Base-by-base conservation (phyloP, 2,797 vertebrate species). In the Craterocephalus amniculus region DNA sequence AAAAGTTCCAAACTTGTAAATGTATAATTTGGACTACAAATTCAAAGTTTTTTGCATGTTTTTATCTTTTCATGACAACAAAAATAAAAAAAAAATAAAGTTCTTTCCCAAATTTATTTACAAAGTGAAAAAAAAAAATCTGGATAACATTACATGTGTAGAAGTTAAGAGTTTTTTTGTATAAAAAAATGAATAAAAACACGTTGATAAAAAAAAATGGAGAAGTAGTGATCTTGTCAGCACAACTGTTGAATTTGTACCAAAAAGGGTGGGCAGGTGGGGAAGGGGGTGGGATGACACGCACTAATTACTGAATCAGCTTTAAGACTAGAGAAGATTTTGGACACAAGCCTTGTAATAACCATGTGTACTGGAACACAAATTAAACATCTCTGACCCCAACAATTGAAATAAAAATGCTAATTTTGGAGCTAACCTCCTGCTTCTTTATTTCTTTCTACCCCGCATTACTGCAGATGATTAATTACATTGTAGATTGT, bases 211-310 rank as follows among this genome's bases (percentile, higher is more conserved):
- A 77, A 79, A 80, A 86, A 79, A 82, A 84, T 51, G 29, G 52
- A 76, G 84, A 87, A 92, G 71, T 88, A 86, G 86, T 89, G 92
- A 94, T 95, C 92, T 95, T 96, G 94, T 97, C 96, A 97, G 96
- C 97, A 98, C 96, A 98, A 97, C 93, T 94, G 95, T 97, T 96
- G 96, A 95, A 96, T 98, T 98, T 97, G 95, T 97, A 97, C 97
- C 95, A 98, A 98, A 97, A 95, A 95, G 88, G 85, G 76, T 62
- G 22, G 58, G 56, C 71, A n/a, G 87, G 65, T 86, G 92, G 81
- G 86, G 58, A 74, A 87, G 88, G 86, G 75, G 89, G 92, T 79
- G 86, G 92, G 89, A 80, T 90, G 89, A 94, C 83, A 87, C 93
- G 90, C 92, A 94, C 92, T 90, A 94, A 92, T 93, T 93, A 93